Conservation (phyloP, 1,140 invertebrate genomes). For the Drosophila melanogaster region Release_6_plus_ISO1_MT NT_037436.4:15148001-15148500, state of each 20-base stretch:
- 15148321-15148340: conserved; percentile 66
- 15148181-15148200: too few species aligned
- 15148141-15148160: too few species aligned
- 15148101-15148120: too few species aligned
- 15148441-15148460: conserved; percentile 2
- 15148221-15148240: not conserved
- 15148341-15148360: conserved; percentile 47
- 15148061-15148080: too few species aligned
- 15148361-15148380: conserved; percentile 15
- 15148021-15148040: too few species aligned
- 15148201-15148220: too few species aligned
- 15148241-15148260: too few species aligned
- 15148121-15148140: too few species aligned
- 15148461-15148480: conserved; percentile 15
- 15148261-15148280: not conserved
- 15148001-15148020: too few species aligned
- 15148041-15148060: too few species aligned
- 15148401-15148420: conserved; percentile 51
- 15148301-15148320: conserved; percentile 47
- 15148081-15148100: too few species aligned
- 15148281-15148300: conserved; percentile 17
- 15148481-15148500: conserved; percentile 59
- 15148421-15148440: not conserved
- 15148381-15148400: conserved; percentile 71
- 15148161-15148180: too few species aligned